These are phyloP conservation scores for Tanaodytes sp. DNA, from an alignment of 2,888 invertebrate genomes.

Conservation along the genomic window DNA sequence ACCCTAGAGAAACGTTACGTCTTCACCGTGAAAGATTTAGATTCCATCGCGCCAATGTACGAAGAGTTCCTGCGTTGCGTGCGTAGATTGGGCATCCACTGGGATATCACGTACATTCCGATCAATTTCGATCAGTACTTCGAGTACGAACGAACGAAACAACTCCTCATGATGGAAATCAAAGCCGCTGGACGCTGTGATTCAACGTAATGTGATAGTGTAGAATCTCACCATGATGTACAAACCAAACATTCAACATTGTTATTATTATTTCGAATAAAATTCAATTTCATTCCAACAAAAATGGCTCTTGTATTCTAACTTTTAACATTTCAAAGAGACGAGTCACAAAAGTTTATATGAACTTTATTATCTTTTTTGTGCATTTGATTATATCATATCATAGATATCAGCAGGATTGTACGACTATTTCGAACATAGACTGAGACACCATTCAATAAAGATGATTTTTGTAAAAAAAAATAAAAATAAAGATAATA, in stretches of 20 bases:
- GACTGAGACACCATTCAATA: slow-evolving; percentile 8
- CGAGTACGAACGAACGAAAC: slow-evolving; percentile 84
- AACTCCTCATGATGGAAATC: slow-evolving; percentile 84
- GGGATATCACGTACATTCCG: slow-evolving; percentile 78
- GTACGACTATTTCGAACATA: slow-evolving; percentile 30
- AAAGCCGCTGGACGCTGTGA: too few species aligned
- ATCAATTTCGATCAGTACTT: slow-evolving; percentile 87
- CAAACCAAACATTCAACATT: too few species aligned
- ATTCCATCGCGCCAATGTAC: slow-evolving; percentile 89
- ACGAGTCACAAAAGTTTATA: slow-evolving; percentile 48
- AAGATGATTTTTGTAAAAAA: neutral
- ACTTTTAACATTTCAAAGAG: too few species aligned
- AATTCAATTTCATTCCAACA: too few species aligned
- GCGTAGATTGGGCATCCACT: slow-evolving; percentile 73
- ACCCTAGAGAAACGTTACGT: slow-evolving; percentile 91
- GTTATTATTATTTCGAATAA: too few species aligned
- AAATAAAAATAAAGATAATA: slow-evolving; percentile 4
- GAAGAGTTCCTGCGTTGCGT: slow-evolving; percentile 83
- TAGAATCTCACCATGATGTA: too few species aligned
- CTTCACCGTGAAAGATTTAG: slow-evolving; percentile 86
- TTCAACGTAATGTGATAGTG: too few species aligned
- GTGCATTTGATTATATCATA: slow-evolving; percentile 42
- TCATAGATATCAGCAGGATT: slow-evolving; percentile 35
- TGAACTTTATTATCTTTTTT: slow-evolving; percentile 49
- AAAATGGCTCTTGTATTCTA: too few species aligned